phyloP scores from a whole-genome alignment of 2,888 invertebrate genomes.

The Liopterus haemorrhoidalis region DNA sequence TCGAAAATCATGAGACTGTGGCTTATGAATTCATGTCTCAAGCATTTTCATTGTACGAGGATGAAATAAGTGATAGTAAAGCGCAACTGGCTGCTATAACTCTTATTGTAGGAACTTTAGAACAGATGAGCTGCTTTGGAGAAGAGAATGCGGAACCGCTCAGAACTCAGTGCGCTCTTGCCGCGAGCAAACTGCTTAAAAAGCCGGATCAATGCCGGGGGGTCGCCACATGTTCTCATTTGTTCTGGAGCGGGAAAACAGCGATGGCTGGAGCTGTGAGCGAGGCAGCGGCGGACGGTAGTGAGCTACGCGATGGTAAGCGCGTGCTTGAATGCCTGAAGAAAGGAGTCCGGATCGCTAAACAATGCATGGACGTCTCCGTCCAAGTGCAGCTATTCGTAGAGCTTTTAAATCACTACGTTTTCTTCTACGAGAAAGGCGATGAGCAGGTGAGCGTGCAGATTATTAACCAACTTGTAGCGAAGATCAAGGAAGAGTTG shows the following conservation, averaged over 20 bases:
- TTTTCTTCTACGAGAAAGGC: slow-evolving; percentile 87
- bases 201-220: slow-evolving; percentile 98
- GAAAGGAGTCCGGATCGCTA: slow-evolving; percentile 90
- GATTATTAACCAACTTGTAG: slow-evolving; percentile 66
- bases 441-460: slow-evolving; percentile 45
- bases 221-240: slow-evolving; percentile 86
- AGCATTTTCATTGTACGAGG: slow-evolving; percentile 95
- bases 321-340: slow-evolving; percentile 92
- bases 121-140: slow-evolving; percentile 89
- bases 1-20: slow-evolving; percentile 92
- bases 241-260: slow-evolving; percentile 95
- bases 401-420: slow-evolving; percentile 88
- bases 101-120: slow-evolving; percentile 89
- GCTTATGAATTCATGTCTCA: slow-evolving; percentile 98
- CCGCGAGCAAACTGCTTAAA: slow-evolving; percentile 91
- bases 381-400: slow-evolving; percentile 95
- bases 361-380: slow-evolving; percentile 95
- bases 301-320: slow-evolving; percentile 79
- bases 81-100: slow-evolving; percentile 95
- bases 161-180: slow-evolving; percentile 90
- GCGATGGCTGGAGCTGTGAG: slow-evolving; percentile 46
- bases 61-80: slow-evolving; percentile 96
- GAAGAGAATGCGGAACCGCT: slow-evolving; percentile 97
- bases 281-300: slow-evolving; percentile 46
- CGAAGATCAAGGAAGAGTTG: slow-evolving; percentile 87